These are phyloP conservation scores for Onychomys arenicola DNA, from an alignment of 2,797 vertebrate genomes.

Conservation along the genomic window DNA sequence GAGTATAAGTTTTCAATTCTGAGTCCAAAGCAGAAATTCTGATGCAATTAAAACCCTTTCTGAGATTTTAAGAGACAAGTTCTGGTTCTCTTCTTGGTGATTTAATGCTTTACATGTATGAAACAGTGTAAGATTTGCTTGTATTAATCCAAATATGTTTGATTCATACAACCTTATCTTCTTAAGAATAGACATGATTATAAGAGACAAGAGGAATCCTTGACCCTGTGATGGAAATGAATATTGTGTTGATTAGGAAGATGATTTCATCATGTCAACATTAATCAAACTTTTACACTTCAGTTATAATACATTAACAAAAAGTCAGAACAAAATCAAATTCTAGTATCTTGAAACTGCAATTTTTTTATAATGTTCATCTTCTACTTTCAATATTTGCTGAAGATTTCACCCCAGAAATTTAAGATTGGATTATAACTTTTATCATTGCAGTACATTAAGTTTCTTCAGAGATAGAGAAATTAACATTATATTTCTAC, in stretches of 20 bases:
- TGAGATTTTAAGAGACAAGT: neutral
- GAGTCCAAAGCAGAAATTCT: neutral
- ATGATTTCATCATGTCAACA: constrained; percentile 21
- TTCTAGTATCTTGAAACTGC: neutral
- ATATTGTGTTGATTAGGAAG: neutral
- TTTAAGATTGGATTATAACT: neutral
- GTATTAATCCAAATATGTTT: neutral
- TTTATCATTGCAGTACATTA: neutral
- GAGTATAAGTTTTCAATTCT: neutral
- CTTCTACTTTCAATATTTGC: neutral
- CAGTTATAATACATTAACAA: neutral
- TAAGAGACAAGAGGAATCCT: neutral
- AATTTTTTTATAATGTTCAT: neutral
- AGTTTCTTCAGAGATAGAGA: neutral
- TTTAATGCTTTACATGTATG: neutral
- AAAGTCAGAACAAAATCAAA: neutral
- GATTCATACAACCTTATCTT: neutral
- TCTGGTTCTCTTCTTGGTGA: neutral
- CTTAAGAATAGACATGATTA: neutral
- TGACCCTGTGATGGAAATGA: neutral
- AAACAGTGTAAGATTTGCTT: constrained; percentile 11
- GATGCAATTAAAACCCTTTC: neutral
- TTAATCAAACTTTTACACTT: neutral
- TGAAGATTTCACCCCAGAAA: neutral
- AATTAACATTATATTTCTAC: constrained; percentile 34